Percentiles rank a stretch among this genome's conserved stretches.
These are phyloP conservation scores for Astyanax mexicanus DNA, from an alignment of 2,797 vertebrate genomes.

Conservation along the genomic window DNA sequence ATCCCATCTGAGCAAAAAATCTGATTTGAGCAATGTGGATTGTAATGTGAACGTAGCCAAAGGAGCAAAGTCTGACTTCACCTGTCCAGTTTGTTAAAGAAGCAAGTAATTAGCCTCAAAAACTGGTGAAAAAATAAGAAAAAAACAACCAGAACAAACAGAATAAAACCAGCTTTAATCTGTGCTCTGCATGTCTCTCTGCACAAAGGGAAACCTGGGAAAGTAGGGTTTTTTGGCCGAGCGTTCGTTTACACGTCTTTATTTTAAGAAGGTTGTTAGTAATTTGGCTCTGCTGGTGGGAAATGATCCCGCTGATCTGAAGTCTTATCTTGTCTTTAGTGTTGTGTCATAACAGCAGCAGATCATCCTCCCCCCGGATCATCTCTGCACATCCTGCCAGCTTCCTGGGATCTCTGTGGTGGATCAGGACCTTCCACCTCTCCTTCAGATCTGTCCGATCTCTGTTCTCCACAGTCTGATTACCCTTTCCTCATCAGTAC, in stretches of 20 bases:
- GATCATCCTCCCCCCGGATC: no score
- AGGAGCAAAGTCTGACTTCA: no score
- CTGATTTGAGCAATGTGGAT: no score
- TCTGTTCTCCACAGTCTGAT: neutral
- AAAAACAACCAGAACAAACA: no score
- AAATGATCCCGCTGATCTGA: neutral
- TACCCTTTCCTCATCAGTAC: slow-evolving; percentile 22
- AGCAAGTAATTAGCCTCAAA: no score
- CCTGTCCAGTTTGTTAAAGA: no score
- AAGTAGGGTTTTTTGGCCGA: neutral
- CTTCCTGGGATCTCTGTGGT: neutral
- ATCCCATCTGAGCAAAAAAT: no score
- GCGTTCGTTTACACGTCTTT: neutral
- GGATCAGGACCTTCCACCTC: neutral
- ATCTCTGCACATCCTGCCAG: slow-evolving; percentile 4
- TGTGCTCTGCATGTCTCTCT: no score
- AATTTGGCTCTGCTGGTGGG: neutral
- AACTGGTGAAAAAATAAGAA: no score
- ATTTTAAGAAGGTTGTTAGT: neutral
- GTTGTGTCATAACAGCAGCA: neutral
- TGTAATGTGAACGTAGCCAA: no score
- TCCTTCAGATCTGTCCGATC: neutral
- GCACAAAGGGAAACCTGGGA: neutral
- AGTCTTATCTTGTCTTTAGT: neutral
- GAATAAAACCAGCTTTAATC: no score